Evolutionary conservation across 2,888 invertebrate species (phyloP), one percentile per base, ranked within the genome.

Genomic region (Diarsia rubi): DNA sequence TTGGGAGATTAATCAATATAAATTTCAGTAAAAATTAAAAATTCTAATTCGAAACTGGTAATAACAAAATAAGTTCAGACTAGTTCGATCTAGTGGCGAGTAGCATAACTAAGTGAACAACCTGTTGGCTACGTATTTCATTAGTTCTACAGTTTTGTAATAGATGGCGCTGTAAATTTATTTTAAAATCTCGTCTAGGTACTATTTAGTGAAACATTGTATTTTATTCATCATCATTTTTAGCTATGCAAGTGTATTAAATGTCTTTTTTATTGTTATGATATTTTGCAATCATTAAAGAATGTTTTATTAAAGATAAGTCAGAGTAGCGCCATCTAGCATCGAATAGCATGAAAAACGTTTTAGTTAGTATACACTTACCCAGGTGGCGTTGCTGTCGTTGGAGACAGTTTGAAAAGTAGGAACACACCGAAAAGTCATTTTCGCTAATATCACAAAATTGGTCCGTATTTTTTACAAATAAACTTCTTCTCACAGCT

Each of bases 371-470:
- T 19, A 59, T 45, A 64, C 72, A 97, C 97, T 97, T 94, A 97
- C 97, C 97, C 97, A 97, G 92, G 97, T 97, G 91, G 97, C 96
- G 94, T 97, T 97, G 94, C 97, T 97, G 93, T 97, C 97, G 91
- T 97, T 97, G 89, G 97, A 97, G 75, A 97, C 97, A 63, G 97
- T 95, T 97, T 97, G 97, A 94, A 97, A 97, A 90, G 97, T 97
- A 91, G 97, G 97, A 90, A 97, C 97, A 95, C 97, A 97, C 90
- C 97, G 97, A 94, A 97, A 97, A 93, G 97, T 97, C 97, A 97
- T 97, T 93, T 91, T 91, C 75, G 63, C 78, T 87, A 88, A 82
- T 84, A 88, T 88, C 81, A 86, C 89, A 89, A 87, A 88, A 88
- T 91, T 89, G 89, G 81, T 90, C 88, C 88, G 90, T 86, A 89